A percentile compares a stretch with the other conserved stretches of the same genome.
Evolutionary conservation across 2,888 invertebrate species (phyloP).

Genomic region (Allygus modestus): DNA sequence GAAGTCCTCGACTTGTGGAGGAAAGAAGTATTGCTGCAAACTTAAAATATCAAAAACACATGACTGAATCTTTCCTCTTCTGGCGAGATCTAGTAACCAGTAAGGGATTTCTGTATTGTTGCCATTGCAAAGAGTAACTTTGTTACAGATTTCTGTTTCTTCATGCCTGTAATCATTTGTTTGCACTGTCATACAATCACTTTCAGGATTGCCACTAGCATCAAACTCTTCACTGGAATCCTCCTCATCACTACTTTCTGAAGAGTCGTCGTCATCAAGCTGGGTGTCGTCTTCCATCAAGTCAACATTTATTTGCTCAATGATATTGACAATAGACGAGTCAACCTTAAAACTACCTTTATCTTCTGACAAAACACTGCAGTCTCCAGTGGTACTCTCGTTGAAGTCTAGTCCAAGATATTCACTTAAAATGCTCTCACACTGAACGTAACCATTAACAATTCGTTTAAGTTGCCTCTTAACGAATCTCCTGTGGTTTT

Average conservation of each 20-base stretch:
- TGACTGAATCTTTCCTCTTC: constrained; percentile 80
- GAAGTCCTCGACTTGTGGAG: constrained; percentile 86
- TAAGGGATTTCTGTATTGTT: constrained; percentile 74
- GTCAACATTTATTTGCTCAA: constrained; percentile 23
- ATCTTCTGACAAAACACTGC: constrained; percentile 64
- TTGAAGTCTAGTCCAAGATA: constrained; percentile 48
- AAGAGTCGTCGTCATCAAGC: constrained; percentile 63
- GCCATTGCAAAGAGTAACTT: constrained; percentile 4
- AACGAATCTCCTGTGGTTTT: constrained; percentile 77
- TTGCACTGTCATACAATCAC: constrained; percentile 19
- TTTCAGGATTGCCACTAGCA: not conserved
- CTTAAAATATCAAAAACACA: constrained; percentile 83
- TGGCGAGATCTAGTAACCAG: constrained; percentile 83
- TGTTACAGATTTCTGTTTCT: constrained; percentile 1
- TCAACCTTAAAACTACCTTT: constrained; percentile 53
- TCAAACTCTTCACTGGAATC: constrained; percentile 69
- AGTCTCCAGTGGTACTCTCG: constrained; percentile 56
- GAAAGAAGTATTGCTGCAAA: constrained; percentile 81
- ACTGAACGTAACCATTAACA: constrained; percentile 80
- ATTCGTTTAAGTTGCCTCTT: constrained; percentile 80
- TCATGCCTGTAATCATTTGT: constrained; percentile 18
- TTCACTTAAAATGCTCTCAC: constrained; percentile 62
- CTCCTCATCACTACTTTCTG: constrained; percentile 68
- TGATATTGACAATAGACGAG: constrained; percentile 36
- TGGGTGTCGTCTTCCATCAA: not conserved